These are phyloP conservation scores for Dipodomys merriami DNA, from an alignment of 2,113 vertebrate genomes.

Conservation along the genomic window DNA sequence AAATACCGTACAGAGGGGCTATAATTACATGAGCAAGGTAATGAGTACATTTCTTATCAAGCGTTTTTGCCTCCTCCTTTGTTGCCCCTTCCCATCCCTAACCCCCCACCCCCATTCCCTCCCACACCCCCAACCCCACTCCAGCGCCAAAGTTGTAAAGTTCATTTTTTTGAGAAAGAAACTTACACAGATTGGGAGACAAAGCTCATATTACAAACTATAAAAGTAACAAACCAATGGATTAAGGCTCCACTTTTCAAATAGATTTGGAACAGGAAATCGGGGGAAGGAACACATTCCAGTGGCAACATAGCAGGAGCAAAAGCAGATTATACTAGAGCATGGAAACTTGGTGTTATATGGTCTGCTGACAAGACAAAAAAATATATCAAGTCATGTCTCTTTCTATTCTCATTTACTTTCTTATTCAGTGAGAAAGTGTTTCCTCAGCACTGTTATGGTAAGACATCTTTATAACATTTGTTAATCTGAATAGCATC, in stretches of 20 bases:
- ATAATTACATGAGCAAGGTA: no score
- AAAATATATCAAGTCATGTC: background rate
- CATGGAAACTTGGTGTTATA: background rate
- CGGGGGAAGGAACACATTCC: background rate
- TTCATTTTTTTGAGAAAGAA: background rate
- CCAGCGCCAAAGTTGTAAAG: no score
- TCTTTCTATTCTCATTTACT: background rate
- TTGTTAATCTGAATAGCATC: background rate
- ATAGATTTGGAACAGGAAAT: background rate
- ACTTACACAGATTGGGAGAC: background rate
- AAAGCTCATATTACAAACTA: slow-evolving; percentile 1
- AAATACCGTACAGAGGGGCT: no score
- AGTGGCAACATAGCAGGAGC: background rate
- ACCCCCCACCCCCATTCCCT: no score
- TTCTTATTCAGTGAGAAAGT: background rate
- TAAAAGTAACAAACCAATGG: background rate
- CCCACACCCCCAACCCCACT: no score
- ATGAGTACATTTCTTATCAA: no score
- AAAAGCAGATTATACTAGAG: background rate
- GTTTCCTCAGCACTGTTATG: background rate
- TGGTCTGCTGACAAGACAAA: background rate
- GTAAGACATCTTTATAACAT: background rate
- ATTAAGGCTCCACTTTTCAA: background rate
- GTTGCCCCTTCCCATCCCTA: no score
- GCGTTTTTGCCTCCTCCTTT: no score